Conservation (phyloP, 2,888 invertebrate genomes). For the Dynastes hyllus region DNA sequence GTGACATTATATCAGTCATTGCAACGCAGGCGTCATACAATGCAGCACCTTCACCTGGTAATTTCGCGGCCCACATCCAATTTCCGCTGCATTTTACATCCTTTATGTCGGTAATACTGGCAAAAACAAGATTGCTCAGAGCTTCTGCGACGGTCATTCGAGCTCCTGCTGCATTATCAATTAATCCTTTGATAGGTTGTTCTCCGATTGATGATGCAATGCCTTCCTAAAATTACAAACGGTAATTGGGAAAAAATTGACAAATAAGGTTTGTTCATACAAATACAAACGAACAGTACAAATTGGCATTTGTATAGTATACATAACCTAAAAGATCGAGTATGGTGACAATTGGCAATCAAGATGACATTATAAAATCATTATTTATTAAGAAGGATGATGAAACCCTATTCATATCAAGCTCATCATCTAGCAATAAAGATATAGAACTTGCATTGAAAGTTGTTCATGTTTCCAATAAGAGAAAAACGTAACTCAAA, state of each 20-base stretch:
- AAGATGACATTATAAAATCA: too few relatives aligned
- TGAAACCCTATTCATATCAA: too few relatives aligned
- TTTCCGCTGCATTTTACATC: constrained; percentile 99
- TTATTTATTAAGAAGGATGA: too few relatives aligned
- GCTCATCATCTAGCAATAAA: too few relatives aligned
- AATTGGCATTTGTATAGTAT: too few relatives aligned
- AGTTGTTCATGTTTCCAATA: too few relatives aligned
- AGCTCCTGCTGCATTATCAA: constrained; percentile 90
- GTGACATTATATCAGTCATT: constrained; percentile 88
- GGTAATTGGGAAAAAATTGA: background rate
- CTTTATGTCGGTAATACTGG: constrained; percentile 77
- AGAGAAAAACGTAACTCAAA: too few relatives aligned
- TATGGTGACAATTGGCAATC: too few relatives aligned
- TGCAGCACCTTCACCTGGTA: constrained; percentile 92
- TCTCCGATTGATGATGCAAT: constrained; percentile 97
- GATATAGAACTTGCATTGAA: too few relatives aligned
- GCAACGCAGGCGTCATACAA: constrained; percentile 91
- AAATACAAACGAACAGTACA: too few relatives aligned
- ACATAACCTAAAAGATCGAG: too few relatives aligned
- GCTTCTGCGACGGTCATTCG: constrained; percentile 96
- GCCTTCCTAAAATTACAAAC: constrained; percentile 75
- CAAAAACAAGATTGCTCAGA: constrained; percentile 91
- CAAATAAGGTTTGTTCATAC: too few relatives aligned
- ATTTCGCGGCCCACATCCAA: constrained; percentile 99
- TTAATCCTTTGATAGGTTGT: constrained; percentile 94